Evolutionary conservation across 2,888 invertebrate species (phyloP).

Genomic region (Nineta flava): DNA sequence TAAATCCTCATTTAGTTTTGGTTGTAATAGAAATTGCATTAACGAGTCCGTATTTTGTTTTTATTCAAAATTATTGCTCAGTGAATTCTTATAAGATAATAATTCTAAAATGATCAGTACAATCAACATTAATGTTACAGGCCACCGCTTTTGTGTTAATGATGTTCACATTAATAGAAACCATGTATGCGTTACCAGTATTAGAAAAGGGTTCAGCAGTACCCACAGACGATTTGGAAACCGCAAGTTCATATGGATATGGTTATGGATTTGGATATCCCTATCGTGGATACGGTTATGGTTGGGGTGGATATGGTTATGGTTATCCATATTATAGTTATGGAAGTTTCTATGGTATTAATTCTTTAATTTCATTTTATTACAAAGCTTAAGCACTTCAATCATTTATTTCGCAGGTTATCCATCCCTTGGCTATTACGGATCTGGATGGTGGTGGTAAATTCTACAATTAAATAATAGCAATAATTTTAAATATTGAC

Average conservation of each 20-base stretch:
- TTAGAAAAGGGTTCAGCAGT: neutral
- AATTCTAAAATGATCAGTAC: too few relatives aligned
- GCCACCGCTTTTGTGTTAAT: too few relatives aligned
- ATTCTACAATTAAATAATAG: too few relatives aligned
- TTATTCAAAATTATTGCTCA: too few relatives aligned
- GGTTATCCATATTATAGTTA: constrained; percentile 1
- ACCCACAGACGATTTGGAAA: constrained; percentile 1
- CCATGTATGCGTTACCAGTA: neutral
- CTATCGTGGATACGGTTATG: neutral
- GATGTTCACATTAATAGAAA: too few relatives aligned
- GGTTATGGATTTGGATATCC: constrained; percentile 3
- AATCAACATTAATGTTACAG: too few relatives aligned
- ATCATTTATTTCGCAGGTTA: neutral
- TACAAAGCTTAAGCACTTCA: too few relatives aligned
- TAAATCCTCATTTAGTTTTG: too few relatives aligned
- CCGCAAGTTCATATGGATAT: constrained; percentile 2
- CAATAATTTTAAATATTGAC: too few relatives aligned
- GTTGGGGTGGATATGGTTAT: neutral
- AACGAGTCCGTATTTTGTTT: too few relatives aligned
- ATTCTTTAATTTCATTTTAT: neutral
- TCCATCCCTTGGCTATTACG: neutral
- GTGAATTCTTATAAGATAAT: too few relatives aligned
- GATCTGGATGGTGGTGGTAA: neutral
- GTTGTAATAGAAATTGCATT: too few relatives aligned
- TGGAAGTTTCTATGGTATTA: neutral